phyloP scores from a whole-genome alignment of 2,113 vertebrate genomes.

The Anoplopoma fimbria region DNA sequence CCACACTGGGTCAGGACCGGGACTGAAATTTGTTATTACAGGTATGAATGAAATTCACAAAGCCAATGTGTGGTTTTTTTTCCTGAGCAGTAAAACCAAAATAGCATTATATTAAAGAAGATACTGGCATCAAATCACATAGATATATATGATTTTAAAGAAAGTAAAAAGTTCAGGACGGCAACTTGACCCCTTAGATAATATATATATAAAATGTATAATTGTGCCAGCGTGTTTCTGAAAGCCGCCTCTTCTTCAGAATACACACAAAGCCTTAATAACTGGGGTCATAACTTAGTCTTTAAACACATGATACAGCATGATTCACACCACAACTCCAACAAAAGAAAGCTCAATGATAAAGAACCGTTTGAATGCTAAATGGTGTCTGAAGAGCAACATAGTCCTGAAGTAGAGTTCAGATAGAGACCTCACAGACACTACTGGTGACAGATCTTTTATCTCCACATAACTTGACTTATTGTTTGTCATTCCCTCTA shows the following conservation, averaged over 20 bases:
- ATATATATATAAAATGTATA: background rate
- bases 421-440: background rate
- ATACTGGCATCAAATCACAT: background rate
- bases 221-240: background rate
- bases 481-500: background rate
- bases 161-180: background rate
- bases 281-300: background rate
- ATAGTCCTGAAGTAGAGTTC: background rate
- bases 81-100: background rate
- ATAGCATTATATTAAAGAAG: background rate
- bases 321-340: background rate
- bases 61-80: background rate
- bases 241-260: background rate
- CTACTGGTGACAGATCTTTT: background rate
- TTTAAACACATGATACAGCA: background rate
- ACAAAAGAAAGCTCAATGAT: background rate
- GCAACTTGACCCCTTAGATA: background rate
- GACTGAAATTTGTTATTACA: slow-evolving; percentile 93
- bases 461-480: background rate
- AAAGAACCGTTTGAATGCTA: background rate
- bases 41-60: slow-evolving; percentile 80
- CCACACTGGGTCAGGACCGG: slow-evolving; percentile 89
- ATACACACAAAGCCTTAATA: background rate
- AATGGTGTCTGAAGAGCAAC: background rate
- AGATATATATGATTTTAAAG: background rate